These are phyloP conservation scores for Stegophylla sp. DNA, from an alignment of 2,888 invertebrate species.

Conservation along the genomic window DNA sequence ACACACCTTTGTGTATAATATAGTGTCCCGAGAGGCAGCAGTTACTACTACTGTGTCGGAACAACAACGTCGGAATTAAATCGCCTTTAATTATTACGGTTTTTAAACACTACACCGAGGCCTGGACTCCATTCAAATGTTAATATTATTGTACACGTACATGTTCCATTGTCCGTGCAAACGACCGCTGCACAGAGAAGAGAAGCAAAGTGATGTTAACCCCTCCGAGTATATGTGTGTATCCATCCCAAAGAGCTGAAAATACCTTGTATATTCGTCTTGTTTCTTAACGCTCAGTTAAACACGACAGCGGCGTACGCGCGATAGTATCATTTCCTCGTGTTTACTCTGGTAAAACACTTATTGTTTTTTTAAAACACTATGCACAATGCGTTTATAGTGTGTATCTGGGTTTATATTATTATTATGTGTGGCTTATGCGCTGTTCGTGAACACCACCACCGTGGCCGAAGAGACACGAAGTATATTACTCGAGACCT, in stretches of 20 bases:
- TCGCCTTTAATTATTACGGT: conserved; percentile 46
- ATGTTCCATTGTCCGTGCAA: conserved; percentile 2
- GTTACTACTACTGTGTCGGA: neutral
- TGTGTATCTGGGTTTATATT: neutral
- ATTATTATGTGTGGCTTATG: neutral
- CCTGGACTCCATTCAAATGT: conserved; percentile 23
- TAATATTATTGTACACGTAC: no score
- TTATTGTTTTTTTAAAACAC: conserved; percentile 32
- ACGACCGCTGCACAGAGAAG: neutral
- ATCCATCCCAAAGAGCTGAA: neutral
- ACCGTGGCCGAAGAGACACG: neutral
- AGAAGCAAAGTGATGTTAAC: conserved; percentile 8
- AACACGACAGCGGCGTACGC: conserved; percentile 1
- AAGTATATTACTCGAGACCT: neutral
- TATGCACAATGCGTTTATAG: neutral
- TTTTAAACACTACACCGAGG: conserved; percentile 26
- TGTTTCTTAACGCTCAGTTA: neutral
- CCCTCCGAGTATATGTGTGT: neutral
- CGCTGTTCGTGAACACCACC: neutral
- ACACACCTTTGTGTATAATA: no score
- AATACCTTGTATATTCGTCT: neutral
- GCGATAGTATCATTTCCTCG: conserved; percentile 12
- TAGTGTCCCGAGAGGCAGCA: neutral
- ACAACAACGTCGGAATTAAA: conserved; percentile 9
- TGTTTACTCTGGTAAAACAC: conserved; percentile 33